These are phyloP conservation scores for Gambusia holbrooki DNA, from an alignment of 2,113 vertebrate genomes.

Conservation along the genomic window DNA sequence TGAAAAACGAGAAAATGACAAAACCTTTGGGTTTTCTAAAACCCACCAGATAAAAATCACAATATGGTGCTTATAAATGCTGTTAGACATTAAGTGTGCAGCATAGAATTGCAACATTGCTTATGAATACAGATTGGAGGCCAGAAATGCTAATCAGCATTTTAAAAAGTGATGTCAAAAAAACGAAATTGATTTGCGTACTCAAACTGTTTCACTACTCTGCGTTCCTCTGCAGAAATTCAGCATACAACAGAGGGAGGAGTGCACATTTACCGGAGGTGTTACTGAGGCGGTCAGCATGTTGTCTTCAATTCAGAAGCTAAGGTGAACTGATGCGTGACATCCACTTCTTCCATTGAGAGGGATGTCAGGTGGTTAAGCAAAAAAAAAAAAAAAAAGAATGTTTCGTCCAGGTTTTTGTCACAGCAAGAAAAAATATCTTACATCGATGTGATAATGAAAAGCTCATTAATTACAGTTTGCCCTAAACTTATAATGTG, in stretches of 20 bases:
- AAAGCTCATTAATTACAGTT: neutral
- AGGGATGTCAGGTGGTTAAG: neutral
- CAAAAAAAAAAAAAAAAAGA: neutral
- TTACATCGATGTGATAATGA: neutral
- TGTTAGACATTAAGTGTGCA: neutral
- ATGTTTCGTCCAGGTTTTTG: neutral
- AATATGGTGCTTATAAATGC: neutral
- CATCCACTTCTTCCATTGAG: neutral
- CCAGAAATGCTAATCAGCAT: neutral
- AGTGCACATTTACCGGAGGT: neutral
- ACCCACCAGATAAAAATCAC: neutral
- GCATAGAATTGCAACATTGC: neutral
- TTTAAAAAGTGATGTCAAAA: neutral
- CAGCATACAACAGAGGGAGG: neutral
- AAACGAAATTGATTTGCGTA: neutral
- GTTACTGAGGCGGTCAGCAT: constrained; percentile 2
- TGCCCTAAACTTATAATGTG: neutral
- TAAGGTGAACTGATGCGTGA: neutral
- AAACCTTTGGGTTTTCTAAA: neutral
- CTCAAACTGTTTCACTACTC: neutral
- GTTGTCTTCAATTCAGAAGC: neutral
- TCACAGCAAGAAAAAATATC: neutral
- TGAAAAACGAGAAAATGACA: neutral
- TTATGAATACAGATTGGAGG: neutral
- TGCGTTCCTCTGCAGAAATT: neutral